phyloP scores from a whole-genome alignment of 2,797 vertebrate species.

The Vespertilio murinus region DNA sequence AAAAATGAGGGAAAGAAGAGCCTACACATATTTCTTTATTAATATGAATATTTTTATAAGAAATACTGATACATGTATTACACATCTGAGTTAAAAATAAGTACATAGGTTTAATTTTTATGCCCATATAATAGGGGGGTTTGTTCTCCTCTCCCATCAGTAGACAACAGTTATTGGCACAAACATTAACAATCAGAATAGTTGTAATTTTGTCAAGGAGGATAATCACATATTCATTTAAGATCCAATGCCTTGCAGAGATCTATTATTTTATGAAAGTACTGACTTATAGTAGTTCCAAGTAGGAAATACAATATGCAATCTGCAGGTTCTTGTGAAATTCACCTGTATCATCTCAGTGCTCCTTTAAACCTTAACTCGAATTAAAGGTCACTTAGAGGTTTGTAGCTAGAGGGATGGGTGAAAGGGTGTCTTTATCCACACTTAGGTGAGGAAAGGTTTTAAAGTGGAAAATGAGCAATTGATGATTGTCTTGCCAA shows the following conservation, averaged over 20 bases:
- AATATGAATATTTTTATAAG: background rate
- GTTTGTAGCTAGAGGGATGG: slow-evolving; percentile 52
- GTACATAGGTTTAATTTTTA: background rate
- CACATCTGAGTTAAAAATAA: slow-evolving; percentile 18
- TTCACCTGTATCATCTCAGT: slow-evolving; percentile 52
- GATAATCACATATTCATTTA: slow-evolving; percentile 48
- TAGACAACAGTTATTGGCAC: slow-evolving; percentile 47
- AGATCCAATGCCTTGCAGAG: slow-evolving; percentile 19
- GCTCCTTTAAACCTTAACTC: slow-evolving; percentile 48
- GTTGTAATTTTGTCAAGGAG: slow-evolving; percentile 51
- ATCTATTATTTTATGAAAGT: slow-evolving; percentile 12
- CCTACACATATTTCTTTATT: background rate
- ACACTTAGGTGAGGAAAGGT: slow-evolving; percentile 60
- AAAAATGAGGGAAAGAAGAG: background rate
- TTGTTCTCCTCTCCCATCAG: background rate
- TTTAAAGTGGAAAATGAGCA: slow-evolving; percentile 74
- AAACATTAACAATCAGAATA: slow-evolving; percentile 21
- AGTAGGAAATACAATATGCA: slow-evolving; percentile 30
- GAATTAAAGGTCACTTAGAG: slow-evolving; percentile 68
- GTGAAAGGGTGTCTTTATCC: slow-evolving; percentile 59
- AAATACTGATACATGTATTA: background rate
- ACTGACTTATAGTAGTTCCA: slow-evolving; percentile 7
- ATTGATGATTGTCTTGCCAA: slow-evolving; percentile 64
- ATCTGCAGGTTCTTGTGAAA: slow-evolving; percentile 55
- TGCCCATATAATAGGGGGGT: background rate